Conservation (phyloP, 2,113 vertebrate genomes). For the Sarotherodon lohbergeri region DNA sequence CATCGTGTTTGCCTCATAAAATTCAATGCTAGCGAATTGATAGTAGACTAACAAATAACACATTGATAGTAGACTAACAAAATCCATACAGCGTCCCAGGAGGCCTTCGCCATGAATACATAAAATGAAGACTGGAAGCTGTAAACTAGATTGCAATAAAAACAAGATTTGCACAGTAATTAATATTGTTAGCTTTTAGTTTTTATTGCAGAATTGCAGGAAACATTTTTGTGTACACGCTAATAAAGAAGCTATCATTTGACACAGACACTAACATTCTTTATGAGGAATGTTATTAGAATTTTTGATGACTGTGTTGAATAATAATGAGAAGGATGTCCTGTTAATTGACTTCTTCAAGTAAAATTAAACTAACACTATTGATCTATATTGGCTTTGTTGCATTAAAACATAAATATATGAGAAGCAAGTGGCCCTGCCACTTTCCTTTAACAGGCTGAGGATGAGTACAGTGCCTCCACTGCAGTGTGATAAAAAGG, state of each 20-base stretch:
- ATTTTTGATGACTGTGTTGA: background rate
- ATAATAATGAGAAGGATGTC: conserved; percentile 5
- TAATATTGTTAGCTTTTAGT: conserved; percentile 30
- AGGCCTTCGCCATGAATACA: conserved; percentile 12
- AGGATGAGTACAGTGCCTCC: background rate
- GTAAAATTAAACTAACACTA: background rate
- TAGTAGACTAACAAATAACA: conserved; percentile 8
- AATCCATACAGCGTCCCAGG: conserved; percentile 22
- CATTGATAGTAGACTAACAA: conserved; percentile 21
- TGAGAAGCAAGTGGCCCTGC: background rate
- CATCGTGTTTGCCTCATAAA: conserved; percentile 29
- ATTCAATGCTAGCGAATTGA: conserved; percentile 15
- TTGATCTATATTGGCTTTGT: conserved; percentile 20
- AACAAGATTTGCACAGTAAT: conserved; percentile 30
- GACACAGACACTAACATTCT: background rate
- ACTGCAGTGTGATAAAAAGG: background rate
- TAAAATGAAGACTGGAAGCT: conserved; percentile 5
- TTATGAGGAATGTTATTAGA: background rate
- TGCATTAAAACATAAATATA: conserved; percentile 14
- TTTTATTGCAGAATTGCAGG: conserved; percentile 1
- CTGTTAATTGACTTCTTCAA: conserved; percentile 30
- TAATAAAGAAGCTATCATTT: background rate
- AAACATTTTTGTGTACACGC: background rate
- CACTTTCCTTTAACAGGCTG: background rate
- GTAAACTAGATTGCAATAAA: conserved; percentile 8